Base-by-base conservation (phyloP, 64 coral and sea anemone genomes). In the Montipora sp. region DNA sequence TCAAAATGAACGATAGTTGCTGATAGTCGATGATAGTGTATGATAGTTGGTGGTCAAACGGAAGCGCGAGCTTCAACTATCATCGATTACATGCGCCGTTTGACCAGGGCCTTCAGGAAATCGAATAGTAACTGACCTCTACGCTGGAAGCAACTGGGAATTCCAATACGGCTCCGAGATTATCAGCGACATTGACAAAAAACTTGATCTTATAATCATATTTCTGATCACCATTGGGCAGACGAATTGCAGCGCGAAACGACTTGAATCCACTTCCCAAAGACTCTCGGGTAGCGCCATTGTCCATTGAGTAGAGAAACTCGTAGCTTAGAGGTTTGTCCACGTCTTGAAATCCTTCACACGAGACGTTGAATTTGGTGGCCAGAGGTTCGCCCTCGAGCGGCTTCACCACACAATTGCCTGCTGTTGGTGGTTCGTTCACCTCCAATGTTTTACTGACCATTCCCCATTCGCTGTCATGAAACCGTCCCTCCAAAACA, bases 311-410 rank as follows among this genome's bases (percentile, higher is more conserved):
- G 63, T 49, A 71, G 47, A 85, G 20, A 63, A 85, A 85, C 71
- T 51, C 19, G 46, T 93, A 93, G 1, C 10, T 0, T 21, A 93
- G 47, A 27, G 91, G 91, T 18, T 2, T 8, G 3, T 93, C 91
- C 0, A 0, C 5, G 45, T 93, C 91, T 48, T 46, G 0, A 59
- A 84, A 93, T 11, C 3, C 75, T 51, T 1, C 3, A 50, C 91
- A 93, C 1, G 11, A 45, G 4, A 93, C 12, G 1, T 13, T 55
- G 72, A 88, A 93, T 1, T 4, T 4, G 7, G 91, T 57, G 1
- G 27, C 51, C 2, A 80, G 21, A 6, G 75, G 51, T 3, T 18
- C 9, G 9, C 91, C 91, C 19, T 43, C 8, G 1, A 0, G 0
- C 5, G 83, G 91, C 4, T 0, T 14, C 10, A 87, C 83, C 2